A percentile compares a stretch with the other conserved stretches of the same genome.
These are phyloP conservation scores for Drosophila ananassae DNA, from an alignment of 1,140 invertebrate genomes.

Conservation along the genomic window DNA sequence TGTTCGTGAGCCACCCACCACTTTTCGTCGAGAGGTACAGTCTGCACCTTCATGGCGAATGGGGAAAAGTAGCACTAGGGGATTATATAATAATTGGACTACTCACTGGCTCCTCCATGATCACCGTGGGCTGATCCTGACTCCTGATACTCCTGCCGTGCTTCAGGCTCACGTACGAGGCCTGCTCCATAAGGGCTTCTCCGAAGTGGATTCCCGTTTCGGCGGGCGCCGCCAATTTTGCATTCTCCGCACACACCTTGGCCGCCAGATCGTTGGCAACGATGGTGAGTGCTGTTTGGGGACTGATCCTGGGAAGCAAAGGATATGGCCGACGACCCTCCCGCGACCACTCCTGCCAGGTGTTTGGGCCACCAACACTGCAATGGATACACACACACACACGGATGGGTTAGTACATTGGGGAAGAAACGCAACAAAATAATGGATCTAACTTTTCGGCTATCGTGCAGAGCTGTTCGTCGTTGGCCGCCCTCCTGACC, in stretches of 20 bases:
- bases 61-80: slow-evolving; percentile 7
- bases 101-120: slow-evolving; percentile 80
- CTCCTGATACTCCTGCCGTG: slow-evolving; percentile 33
- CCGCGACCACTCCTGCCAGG: slow-evolving; percentile 92
- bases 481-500: slow-evolving; percentile 94
- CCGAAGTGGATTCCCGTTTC: slow-evolving; percentile 65
- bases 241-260: slow-evolving; percentile 85
- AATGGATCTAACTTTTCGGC: slow-evolving; percentile 90
- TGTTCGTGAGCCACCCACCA: background rate
- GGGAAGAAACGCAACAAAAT: background rate
- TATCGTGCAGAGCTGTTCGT: slow-evolving; percentile 94
- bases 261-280: slow-evolving; percentile 90
- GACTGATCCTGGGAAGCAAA: slow-evolving; percentile 91
- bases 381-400: slow-evolving; percentile 72
- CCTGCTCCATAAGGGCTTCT: slow-evolving; percentile 59
- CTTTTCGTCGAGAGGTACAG: slow-evolving; percentile 32
- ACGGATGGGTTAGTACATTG: slow-evolving; percentile 2
- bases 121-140: slow-evolving; percentile 47
- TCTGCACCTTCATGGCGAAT: slow-evolving; percentile 70
- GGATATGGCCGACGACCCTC: slow-evolving; percentile 93
- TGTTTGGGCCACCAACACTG: slow-evolving; percentile 92
- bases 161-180: slow-evolving; percentile 43
- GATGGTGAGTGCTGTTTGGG: slow-evolving; percentile 92
- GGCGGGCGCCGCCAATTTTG: slow-evolving; percentile 82
- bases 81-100: slow-evolving; percentile 59